Percentiles rank a stretch among this genome's conserved stretches.
Conservation (phyloP, 2,797 vertebrate genomes). For the Poeciliopsis infans region DNA sequence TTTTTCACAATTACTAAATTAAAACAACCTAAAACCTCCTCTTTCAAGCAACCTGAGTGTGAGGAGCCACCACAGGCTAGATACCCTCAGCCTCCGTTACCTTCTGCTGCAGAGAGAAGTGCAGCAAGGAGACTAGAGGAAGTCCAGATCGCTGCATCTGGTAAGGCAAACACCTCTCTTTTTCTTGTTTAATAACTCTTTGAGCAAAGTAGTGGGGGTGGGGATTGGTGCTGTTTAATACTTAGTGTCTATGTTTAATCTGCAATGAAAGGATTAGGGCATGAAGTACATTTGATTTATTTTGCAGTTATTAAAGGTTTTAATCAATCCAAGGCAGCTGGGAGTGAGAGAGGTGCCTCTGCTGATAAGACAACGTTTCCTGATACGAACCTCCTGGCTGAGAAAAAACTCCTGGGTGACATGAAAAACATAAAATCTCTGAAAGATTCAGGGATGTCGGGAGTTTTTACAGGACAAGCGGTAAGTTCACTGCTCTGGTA, state of each 20-base stretch:
- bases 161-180: slow-evolving; percentile 61
- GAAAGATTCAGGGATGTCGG: slow-evolving; percentile 74
- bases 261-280: neutral
- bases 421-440: slow-evolving; percentile 74
- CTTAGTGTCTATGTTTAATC: slow-evolving; percentile 2
- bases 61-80: slow-evolving; percentile 76
- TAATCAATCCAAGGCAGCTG: slow-evolving; percentile 47
- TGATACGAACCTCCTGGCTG: slow-evolving; percentile 57
- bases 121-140: slow-evolving; percentile 54
- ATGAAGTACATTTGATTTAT: slow-evolving; percentile 32
- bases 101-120: slow-evolving; percentile 31
- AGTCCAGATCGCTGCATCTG: slow-evolving; percentile 71
- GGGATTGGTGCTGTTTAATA: neutral
- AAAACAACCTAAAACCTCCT: neutral
- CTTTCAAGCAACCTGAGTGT: slow-evolving; percentile 73
- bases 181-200: slow-evolving; percentile 35
- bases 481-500: slow-evolving; percentile 41
- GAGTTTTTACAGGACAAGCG: slow-evolving; percentile 69
- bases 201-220: slow-evolving; percentile 7
- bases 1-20: neutral
- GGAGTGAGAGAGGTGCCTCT: slow-evolving; percentile 28
- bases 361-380: slow-evolving; percentile 47
- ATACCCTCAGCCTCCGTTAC: slow-evolving; percentile 57
- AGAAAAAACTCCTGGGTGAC: slow-evolving; percentile 69
- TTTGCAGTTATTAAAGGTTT: slow-evolving; percentile 68